These are phyloP conservation scores for Pachyuromys duprasi DNA, from an alignment of 2,797 vertebrate genomes.

Conservation along the genomic window DNA sequence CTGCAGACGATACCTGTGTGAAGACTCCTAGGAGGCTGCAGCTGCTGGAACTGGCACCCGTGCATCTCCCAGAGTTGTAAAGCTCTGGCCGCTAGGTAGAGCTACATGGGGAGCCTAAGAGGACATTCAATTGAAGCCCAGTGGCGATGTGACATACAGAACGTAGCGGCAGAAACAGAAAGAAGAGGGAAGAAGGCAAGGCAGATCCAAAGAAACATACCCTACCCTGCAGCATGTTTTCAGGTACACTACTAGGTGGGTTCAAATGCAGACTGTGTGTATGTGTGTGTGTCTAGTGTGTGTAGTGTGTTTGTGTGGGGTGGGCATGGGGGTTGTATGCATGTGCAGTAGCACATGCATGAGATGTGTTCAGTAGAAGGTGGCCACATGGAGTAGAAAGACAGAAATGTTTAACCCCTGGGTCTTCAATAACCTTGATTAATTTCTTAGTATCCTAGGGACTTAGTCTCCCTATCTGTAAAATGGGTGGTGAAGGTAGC, in stretches of 20 bases:
- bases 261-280: not conserved
- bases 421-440: not conserved
- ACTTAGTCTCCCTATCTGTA: not conserved
- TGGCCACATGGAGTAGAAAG: not conserved
- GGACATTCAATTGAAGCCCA: not conserved
- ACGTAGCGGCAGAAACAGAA: not conserved
- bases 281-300: not conserved
- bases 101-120: not conserved
- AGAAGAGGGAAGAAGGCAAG: not conserved
- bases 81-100: too few species aligned
- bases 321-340: not conserved
- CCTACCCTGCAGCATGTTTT: not conserved
- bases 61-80: not conserved
- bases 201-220: not conserved
- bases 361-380: too few species aligned
- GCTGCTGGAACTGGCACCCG: too few species aligned
- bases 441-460: not conserved
- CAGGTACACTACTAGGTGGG: not conserved
- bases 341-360: not conserved
- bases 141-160: rapidly evolving
- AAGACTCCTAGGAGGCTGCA: not conserved
- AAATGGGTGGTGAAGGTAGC: not conserved
- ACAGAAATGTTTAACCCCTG: not conserved
- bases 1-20: not conserved
- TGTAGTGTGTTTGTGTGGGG: not conserved